Evolutionary conservation across 1,140 invertebrate species (phyloP).

Genomic region (Arctopsyche grandis): DNA sequence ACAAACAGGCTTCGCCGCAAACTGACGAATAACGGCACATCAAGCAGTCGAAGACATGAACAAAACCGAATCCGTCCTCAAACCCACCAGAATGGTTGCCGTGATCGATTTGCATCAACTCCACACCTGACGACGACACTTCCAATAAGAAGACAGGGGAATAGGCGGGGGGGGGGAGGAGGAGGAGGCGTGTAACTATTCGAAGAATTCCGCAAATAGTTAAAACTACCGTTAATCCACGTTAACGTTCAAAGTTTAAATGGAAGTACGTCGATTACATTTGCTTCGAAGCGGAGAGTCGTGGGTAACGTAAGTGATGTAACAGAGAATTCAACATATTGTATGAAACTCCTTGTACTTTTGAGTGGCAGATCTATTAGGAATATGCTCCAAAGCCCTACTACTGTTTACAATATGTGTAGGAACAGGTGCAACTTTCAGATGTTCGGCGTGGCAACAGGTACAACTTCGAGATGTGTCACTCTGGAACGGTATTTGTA

Average conservation of each 20-base stretch:
- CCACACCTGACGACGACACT: not conserved
- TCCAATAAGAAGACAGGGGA: not conserved
- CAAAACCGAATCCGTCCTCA: not conserved
- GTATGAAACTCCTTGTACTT: no score
- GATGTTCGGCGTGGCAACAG: no score
- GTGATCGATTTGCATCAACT: not conserved
- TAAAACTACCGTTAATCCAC: constrained; percentile 10
- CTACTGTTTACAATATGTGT: no score
- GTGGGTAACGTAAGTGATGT: no score
- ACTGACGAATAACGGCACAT: constrained; percentile 12
- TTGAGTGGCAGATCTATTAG: no score
- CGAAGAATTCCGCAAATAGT: constrained; percentile 17
- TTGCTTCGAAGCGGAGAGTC: not conserved
- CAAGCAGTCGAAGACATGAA: not conserved
- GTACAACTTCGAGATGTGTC: no score
- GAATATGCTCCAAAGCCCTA: no score
- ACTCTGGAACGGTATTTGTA: no score
- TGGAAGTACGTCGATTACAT: not conserved
- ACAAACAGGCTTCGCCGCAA: constrained; percentile 5
- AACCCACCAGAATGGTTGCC: not conserved
- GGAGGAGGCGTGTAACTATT: not conserved
- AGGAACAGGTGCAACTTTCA: no score
- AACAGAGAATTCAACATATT: no score
- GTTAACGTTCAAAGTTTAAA: not conserved
- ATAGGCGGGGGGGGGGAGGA: not conserved